Base-by-base conservation (phyloP, 1,140 invertebrate species). In the Anagrus nilaparvatae region DNA sequence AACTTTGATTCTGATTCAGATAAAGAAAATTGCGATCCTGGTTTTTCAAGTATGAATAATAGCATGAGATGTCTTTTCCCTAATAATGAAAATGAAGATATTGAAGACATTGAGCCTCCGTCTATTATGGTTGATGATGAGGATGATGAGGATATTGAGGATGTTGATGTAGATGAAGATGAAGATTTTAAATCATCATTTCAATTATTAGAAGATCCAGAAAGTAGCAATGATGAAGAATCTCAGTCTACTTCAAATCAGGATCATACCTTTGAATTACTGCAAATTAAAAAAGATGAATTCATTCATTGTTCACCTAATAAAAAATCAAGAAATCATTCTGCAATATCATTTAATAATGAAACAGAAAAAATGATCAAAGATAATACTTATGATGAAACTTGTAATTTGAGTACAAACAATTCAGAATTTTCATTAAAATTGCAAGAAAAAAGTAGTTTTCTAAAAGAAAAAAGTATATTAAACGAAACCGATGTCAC, bases 61-160 rank as follows among this genome's bases (percentile, higher is more conserved):
- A n/a, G n/a, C n/a, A n/a, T n/a, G n/a, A n/a, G n/a, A n/a, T n/a
- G n/a, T 29, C 3, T 28, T 32, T 28, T 39, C 34, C 12, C 24
- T 37, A 34, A 42, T 28, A 32, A 27, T 20, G 17, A 14, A 36
- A 23, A 6, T 2, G 20, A 36, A 30, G 43, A 29, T 18, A 24
- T 47, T 13, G 45, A 47, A 29, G 25, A 47, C 21, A 47, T 47
- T 24, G 8, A 47, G 13, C 40, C 45, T 14, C 45, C 45, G 13
- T 47, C 45, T 4, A 43, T 47, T 24, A 34, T 47, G 7, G 16
- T 19, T 27, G 24, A 27, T 12, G 24, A 27, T 27, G 24, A 27
- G 6, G 24, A 12, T 27, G 24, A 27, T 27, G 24, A 27, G 12
- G 24, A 12, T 27, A 12, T 7, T 27, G 24, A 7, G 6, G 24